Percentiles rank a stretch among this genome's conserved stretches.
phyloP scores from a whole-genome alignment of 1,140 invertebrate species.

The Pseudomyrmex sp. region DNA sequence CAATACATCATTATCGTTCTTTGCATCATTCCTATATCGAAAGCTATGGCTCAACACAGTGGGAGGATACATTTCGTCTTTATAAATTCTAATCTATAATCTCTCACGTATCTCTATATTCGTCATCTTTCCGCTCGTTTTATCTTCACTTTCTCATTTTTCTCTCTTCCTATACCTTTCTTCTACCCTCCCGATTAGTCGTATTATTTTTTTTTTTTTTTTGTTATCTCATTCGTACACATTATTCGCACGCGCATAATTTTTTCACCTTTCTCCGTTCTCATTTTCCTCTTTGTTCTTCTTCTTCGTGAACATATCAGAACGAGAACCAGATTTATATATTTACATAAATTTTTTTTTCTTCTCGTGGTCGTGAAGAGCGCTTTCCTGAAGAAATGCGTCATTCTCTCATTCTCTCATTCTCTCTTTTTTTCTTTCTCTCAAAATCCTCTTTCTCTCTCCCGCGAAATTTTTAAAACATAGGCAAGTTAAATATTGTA shows the following conservation, averaged over 20 bases:
- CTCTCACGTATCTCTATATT: conserved; percentile 43
- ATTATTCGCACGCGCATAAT: conserved; percentile 56
- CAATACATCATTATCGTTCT: conserved; percentile 28
- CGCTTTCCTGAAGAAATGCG: conserved; percentile 51
- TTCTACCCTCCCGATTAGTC: conserved; percentile 23
- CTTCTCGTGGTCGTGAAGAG: conserved; percentile 74
- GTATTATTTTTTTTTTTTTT: conserved; percentile 28
- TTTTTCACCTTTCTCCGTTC: conserved; percentile 49
- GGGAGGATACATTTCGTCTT: conserved; percentile 59
- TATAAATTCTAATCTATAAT: conserved; percentile 70
- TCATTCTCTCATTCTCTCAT: conserved; percentile 36
- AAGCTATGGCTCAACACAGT: conserved; percentile 70
- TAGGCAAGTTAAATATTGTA: conserved; percentile 85
- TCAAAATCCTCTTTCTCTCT: not conserved
- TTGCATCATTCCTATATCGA: conserved; percentile 58
- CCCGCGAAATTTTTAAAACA: conserved; percentile 77
- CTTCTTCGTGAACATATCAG: conserved; percentile 51
- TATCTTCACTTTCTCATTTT: conserved; percentile 38
- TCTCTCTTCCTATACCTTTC: not conserved
- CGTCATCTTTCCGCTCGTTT: conserved; percentile 41
- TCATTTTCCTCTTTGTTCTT: conserved; percentile 28
- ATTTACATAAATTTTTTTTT: conserved; percentile 74
- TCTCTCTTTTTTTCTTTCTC: not conserved
- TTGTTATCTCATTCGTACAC: conserved; percentile 26
- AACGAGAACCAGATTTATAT: conserved; percentile 76